Evolutionary conservation across 2,888 invertebrate genomes (phyloP), one percentile per base, ranked within the genome.

Genomic region (Drosophila longiperda): DNA sequence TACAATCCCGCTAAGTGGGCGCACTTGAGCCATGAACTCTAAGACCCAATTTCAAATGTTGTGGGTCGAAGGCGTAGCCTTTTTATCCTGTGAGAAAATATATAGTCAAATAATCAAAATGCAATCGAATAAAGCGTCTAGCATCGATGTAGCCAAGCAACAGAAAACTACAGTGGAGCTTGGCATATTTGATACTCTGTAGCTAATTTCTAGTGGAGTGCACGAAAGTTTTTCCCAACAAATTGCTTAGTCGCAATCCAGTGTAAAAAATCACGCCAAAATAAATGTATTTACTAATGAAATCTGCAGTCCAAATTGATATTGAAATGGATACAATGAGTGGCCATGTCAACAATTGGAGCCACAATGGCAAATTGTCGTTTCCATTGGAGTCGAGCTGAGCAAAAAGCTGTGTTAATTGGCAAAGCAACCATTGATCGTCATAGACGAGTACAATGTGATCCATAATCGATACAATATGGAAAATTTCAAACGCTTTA

Each of bases 401-500:
- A 58, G 38, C 66, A 61, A 54, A 73, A 79, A 68, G 67, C 65
- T 23, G 42, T 64, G 87, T 78, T 85, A 85, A 85, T 87, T 87
- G 87, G 70, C 72, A 72, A 66, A 17, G 61, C 67, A 75, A 73
- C 70, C 70, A 52, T 48, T 52, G 68, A 78, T 72, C 72, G 64
- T 63, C 67, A 79, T 64, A 69, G 58, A 59, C 48, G 40, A 54
- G 64, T 54, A 68, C 53, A 72, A 67, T 50, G 32, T 71, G 54
- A 65, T 64, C 53, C 53, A 66, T 66, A 57, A 62, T 70, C 68
- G 66, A 71, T 54, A 81, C 74, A 83, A 86, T 75, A 86, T 87
- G 82, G 87, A 84, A 84, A 85, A 84, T 78, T 84, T 82, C 72
- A 75, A 82, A 73, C 62, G 72, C 78, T 74, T 68, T 70, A 83